Percentiles rank a stretch among this genome's conserved stretches.
Conservation (phyloP, 2,888 invertebrate genomes). For the Gastrophysa polygoni region DNA sequence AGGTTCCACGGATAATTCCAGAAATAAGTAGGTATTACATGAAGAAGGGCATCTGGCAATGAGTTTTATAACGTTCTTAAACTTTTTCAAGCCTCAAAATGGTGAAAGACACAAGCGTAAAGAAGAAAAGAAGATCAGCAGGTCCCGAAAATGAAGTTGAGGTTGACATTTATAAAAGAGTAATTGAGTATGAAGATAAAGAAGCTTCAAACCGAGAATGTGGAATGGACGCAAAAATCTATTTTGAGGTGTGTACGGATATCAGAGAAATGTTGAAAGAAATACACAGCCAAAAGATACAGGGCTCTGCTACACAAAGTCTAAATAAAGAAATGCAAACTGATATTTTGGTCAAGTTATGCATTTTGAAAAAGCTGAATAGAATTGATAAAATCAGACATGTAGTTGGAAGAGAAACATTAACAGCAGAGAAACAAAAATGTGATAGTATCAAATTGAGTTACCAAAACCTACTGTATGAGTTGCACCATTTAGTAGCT, state of each 20-base stretch:
- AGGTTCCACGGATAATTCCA: too few relatives aligned
- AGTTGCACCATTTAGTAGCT: conserved; percentile 90
- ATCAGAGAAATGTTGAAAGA: conserved; percentile 72
- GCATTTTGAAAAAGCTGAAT: conserved; percentile 88
- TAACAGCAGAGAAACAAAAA: conserved; percentile 82
- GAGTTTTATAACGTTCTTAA: neutral
- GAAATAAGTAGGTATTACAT: neutral
- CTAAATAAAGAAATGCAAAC: conserved; percentile 44
- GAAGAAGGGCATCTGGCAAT: too few relatives aligned
- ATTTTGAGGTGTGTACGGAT: conserved; percentile 72
- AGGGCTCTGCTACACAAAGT: conserved; percentile 9
- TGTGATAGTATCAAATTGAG: conserved; percentile 90
- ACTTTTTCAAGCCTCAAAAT: conserved; percentile 33
- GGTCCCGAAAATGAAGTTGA: conserved; percentile 59
- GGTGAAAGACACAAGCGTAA: conserved; percentile 60
- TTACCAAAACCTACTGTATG: conserved; percentile 92
- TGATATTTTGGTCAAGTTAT: conserved; percentile 76
- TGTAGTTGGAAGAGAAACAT: conserved; percentile 78
- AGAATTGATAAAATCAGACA: conserved; percentile 88
- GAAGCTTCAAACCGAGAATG: conserved; percentile 72
- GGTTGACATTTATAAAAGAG: conserved; percentile 69
- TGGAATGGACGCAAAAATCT: conserved; percentile 70
- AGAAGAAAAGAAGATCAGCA: conserved; percentile 64
- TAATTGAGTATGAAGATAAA: conserved; percentile 74
- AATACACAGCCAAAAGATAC: conserved; percentile 61